Conservation (phyloP, 1,140 invertebrate genomes). For the Acromyrmex heyeri region DNA sequence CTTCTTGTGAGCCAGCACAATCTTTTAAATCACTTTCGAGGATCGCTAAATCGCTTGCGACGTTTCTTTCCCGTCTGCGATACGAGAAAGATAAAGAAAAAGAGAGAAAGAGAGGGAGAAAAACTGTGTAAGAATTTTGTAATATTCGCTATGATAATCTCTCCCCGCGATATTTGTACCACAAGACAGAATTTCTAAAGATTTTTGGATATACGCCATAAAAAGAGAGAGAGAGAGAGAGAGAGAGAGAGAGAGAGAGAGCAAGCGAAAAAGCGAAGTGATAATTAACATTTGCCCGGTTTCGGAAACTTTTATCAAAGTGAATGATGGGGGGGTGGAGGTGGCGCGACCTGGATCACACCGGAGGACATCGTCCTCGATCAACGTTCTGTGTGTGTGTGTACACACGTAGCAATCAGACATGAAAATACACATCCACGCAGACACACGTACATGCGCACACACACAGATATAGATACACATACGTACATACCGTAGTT, state of each 20-base stretch:
- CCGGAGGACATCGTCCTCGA: slow-evolving; percentile 49
- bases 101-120: background rate
- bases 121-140: slow-evolving; percentile 25
- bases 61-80: slow-evolving; percentile 49
- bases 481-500: slow-evolving; percentile 40
- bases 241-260: background rate
- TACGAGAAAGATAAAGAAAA: background rate
- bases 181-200: slow-evolving; percentile 72
- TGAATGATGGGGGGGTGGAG: background rate
- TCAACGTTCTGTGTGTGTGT: slow-evolving; percentile 8
- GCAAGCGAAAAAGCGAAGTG: slow-evolving; percentile 6
- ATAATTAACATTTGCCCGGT: slow-evolving; percentile 65
- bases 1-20: slow-evolving; percentile 71
- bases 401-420: slow-evolving; percentile 18
- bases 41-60: slow-evolving; percentile 51
- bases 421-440: background rate
- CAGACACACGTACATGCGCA: background rate
- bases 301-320: slow-evolving; percentile 62
- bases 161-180: slow-evolving; percentile 36
- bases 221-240: slow-evolving; percentile 11
- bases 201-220: slow-evolving; percentile 70
- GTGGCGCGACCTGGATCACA: slow-evolving; percentile 48
- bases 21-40: slow-evolving; percentile 62
- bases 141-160: slow-evolving; percentile 52
- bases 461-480: slow-evolving; percentile 15